Evolutionary conservation across 1,140 invertebrate species (phyloP).

Genomic region (Zaprionus ornatus): DNA sequence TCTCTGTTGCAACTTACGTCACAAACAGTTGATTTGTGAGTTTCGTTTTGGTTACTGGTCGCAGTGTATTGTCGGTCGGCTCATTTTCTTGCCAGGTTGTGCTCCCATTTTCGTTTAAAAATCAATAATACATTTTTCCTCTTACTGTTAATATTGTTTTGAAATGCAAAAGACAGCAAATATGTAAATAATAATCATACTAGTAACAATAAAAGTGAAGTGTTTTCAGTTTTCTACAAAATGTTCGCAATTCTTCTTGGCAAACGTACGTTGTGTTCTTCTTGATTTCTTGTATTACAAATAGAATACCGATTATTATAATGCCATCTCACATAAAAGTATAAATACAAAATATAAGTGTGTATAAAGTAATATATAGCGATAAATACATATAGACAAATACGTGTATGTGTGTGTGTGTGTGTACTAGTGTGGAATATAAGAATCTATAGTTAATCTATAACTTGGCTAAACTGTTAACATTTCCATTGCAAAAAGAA

Average conservation of each 20-base stretch:
- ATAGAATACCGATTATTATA: slow-evolving; percentile 18
- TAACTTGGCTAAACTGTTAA: neutral
- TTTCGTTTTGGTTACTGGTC: slow-evolving; percentile 5
- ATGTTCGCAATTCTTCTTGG: slow-evolving; percentile 32
- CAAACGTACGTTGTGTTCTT: slow-evolving; percentile 35
- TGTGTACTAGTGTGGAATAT: slow-evolving; percentile 8
- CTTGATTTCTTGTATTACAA: slow-evolving; percentile 25
- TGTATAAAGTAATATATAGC: slow-evolving; percentile 22
- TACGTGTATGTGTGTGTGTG: slow-evolving; percentile 9
- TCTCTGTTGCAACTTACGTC: slow-evolving; percentile 22
- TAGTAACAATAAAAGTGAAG: slow-evolving; percentile 24
- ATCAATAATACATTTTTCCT: slow-evolving; percentile 53
- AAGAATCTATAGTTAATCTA: neutral
- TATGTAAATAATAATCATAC: slow-evolving; percentile 18
- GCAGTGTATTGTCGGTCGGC: neutral
- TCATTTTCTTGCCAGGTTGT: neutral
- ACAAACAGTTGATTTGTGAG: slow-evolving; percentile 19
- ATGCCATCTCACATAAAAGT: slow-evolving; percentile 26
- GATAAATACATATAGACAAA: slow-evolving; percentile 23
- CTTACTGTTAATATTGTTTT: neutral
- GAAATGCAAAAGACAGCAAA: neutral
- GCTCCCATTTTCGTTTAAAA: slow-evolving; percentile 26
- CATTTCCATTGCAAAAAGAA: slow-evolving; percentile 1
- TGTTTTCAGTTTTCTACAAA: slow-evolving; percentile 28
- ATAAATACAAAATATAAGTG: slow-evolving; percentile 27